These are phyloP conservation scores for Ailuropoda melanoleuca DNA, from an alignment of 2,113 vertebrate genomes.

Conservation along the genomic window DNA sequence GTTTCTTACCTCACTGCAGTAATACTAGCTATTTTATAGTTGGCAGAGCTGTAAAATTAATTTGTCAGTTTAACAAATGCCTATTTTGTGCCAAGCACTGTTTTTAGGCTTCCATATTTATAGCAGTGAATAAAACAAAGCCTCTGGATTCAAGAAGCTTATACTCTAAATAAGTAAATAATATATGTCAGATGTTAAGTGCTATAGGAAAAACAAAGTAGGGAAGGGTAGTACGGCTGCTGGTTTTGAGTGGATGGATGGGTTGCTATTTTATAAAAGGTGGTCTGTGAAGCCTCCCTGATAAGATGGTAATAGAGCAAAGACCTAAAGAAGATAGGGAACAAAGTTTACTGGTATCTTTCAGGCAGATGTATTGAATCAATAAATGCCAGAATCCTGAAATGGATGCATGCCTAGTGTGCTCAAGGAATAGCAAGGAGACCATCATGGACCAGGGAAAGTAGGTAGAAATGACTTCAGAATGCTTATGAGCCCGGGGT, in stretches of 20 bases:
- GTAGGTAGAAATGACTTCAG: accelerated
- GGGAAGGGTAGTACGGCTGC: neutral
- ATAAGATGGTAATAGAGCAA: neutral
- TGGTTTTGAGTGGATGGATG: neutral
- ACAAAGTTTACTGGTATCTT: neutral
- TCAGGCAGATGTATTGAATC: neutral
- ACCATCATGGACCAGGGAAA: neutral
- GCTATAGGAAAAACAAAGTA: neutral
- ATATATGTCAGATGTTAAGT: neutral
- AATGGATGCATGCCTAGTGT: too few species aligned
- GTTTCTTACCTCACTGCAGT: neutral
- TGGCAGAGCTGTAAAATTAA: neutral
- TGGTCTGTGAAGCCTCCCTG: neutral
- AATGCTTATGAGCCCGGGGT: neutral
- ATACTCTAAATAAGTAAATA: neutral
- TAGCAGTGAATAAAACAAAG: neutral
- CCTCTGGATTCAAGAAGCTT: neutral
- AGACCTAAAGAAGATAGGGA: neutral
- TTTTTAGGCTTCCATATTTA: neutral
- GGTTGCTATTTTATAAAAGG: neutral
- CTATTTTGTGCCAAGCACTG: neutral
- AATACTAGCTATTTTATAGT: neutral
- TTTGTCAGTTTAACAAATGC: neutral
- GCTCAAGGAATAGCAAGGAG: neutral
- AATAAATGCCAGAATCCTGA: too few species aligned